Conservation (phyloP, 2,888 invertebrate genomes). For the Chromoteleia sp. region DNA sequence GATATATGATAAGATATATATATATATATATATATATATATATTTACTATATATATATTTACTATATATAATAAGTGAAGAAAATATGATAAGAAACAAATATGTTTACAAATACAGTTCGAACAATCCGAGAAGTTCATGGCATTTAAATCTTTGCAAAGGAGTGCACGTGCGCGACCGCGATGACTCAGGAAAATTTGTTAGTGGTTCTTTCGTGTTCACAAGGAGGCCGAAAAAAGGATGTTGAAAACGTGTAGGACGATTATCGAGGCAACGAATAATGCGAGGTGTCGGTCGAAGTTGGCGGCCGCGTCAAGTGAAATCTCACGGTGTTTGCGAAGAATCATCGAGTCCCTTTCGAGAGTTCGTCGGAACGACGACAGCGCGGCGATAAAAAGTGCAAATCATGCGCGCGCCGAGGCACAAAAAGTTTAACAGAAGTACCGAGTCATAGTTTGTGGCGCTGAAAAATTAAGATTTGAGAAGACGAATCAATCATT, state of each 20-base stretch:
- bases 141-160: background rate
- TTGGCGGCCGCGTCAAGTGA: conserved; percentile 44
- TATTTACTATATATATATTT: too few relatives aligned
- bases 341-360: conserved; percentile 32
- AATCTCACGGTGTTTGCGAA: conserved; percentile 44
- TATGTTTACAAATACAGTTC: too few relatives aligned
- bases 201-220: conserved; percentile 14
- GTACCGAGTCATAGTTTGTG: conserved; percentile 24
- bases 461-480: conserved; percentile 7
- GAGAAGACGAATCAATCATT: conserved; percentile 18
- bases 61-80: too few relatives aligned
- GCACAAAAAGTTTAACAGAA: conserved; percentile 10
- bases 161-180: conserved; percentile 9
- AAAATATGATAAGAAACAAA: too few relatives aligned
- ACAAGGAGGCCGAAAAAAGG: conserved; percentile 32
- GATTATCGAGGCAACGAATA: conserved; percentile 38
- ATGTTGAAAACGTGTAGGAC: conserved; percentile 46
- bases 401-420: conserved; percentile 28
- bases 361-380: conserved; percentile 10
- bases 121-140: too few relatives aligned
- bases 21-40: too few relatives aligned
- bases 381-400: conserved; percentile 13
- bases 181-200: conserved; percentile 19
- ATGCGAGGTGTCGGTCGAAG: conserved; percentile 31
- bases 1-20: too few relatives aligned